Conservation (phyloP, 1,140 invertebrate species). For the Pogonomyrmex californicus region DNA sequence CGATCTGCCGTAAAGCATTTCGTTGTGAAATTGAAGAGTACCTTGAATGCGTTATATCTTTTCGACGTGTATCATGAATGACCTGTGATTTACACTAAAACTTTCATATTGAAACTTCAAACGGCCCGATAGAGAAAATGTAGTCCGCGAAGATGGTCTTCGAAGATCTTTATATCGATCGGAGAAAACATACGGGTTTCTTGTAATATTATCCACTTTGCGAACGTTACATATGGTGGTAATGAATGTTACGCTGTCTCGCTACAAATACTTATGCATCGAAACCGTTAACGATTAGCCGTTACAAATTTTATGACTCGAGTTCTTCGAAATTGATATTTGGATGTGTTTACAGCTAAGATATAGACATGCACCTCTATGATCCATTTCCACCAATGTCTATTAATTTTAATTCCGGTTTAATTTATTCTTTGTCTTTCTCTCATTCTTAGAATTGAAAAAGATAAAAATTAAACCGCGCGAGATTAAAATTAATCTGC, state of each 20-base stretch:
- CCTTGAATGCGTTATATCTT: slow-evolving; percentile 39
- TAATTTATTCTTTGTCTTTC: too few relatives aligned
- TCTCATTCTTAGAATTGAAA: too few relatives aligned
- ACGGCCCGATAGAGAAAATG: slow-evolving; percentile 27
- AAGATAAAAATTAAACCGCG: too few relatives aligned
- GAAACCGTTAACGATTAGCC: slow-evolving; percentile 51
- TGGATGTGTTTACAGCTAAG: slow-evolving; percentile 49
- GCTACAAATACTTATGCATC: slow-evolving; percentile 50
- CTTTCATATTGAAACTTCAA: slow-evolving; percentile 10
- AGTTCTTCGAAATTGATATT: slow-evolving; percentile 49
- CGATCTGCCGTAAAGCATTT: slow-evolving; percentile 24
- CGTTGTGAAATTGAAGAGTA: slow-evolving; percentile 35
- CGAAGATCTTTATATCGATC: background rate
- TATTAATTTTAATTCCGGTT: too few relatives aligned
- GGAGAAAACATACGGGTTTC: slow-evolving; percentile 27
- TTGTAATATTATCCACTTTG: slow-evolving; percentile 16
- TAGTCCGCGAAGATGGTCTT: background rate
- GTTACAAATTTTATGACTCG: slow-evolving; percentile 50
- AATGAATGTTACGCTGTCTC: slow-evolving; percentile 53
- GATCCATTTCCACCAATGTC: too few relatives aligned
- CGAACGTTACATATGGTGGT: slow-evolving; percentile 33
- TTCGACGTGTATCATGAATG: slow-evolving; percentile 26
- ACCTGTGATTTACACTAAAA: slow-evolving; percentile 35
- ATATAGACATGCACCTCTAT: slow-evolving; percentile 39
- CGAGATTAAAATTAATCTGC: too few relatives aligned